These are phyloP conservation scores for Cepaea nemoralis DNA, from an alignment of 1,140 invertebrate genomes.

Conservation along the genomic window DNA sequence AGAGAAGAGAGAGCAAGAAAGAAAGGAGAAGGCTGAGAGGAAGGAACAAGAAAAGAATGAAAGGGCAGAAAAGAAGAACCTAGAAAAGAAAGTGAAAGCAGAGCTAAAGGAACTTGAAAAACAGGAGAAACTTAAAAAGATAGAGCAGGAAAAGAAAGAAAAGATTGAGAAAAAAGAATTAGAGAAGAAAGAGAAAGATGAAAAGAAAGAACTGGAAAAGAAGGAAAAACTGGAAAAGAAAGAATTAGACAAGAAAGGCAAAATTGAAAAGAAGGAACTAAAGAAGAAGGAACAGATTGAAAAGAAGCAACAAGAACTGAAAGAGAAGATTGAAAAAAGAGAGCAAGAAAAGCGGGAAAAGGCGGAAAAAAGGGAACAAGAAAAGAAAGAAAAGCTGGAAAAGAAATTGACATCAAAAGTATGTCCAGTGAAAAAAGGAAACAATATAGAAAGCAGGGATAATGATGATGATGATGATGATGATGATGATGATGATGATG, in stretches of 20 bases:
- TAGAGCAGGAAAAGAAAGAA: slow-evolving; percentile 32
- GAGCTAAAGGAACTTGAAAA: slow-evolving; percentile 38
- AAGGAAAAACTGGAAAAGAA: slow-evolving; percentile 36
- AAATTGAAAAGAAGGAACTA: slow-evolving; percentile 31
- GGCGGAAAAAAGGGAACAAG: neutral
- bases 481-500: neutral
- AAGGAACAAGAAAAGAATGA: slow-evolving; percentile 48
- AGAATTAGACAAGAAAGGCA: slow-evolving; percentile 18
- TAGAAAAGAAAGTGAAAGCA: slow-evolving; percentile 31
- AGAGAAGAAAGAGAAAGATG: slow-evolving; percentile 31
- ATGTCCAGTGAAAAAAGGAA: neutral
- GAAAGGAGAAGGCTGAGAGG: slow-evolving; percentile 42
- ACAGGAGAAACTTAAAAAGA: slow-evolving; percentile 38
- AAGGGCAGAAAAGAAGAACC: slow-evolving; percentile 41
- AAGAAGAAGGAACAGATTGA: neutral
- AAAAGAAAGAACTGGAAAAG: slow-evolving; percentile 20
- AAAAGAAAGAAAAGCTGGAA: neutral
- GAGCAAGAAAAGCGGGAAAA: slow-evolving; percentile 12
- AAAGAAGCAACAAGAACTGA: slow-evolving; percentile 14
- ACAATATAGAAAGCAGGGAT: neutral
- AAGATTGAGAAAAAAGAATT: slow-evolving; percentile 44
- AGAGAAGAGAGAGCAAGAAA: slow-evolving; percentile 36
- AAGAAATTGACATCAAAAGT: neutral
- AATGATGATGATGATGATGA: neutral
- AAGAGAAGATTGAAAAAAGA: slow-evolving; percentile 19